These are phyloP conservation scores for Strigamia crassipes DNA, from an alignment of 2,888 invertebrate genomes.

Conservation along the genomic window DNA sequence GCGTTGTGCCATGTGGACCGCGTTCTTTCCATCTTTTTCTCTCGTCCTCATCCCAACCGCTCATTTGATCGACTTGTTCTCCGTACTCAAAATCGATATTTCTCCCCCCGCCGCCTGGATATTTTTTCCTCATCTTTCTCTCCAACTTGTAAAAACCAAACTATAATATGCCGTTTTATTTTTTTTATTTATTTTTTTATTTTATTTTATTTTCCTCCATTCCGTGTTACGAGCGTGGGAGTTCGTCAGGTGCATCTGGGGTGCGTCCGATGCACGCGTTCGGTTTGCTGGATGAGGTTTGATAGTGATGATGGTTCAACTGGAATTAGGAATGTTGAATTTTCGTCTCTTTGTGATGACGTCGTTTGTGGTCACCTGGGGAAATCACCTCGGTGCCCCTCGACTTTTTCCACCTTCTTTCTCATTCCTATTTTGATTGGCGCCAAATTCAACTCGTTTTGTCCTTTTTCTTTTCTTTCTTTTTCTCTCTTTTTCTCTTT, in stretches of 20 bases:
- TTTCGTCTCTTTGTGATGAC: conserved; percentile 39
- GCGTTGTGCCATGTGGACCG: conserved; percentile 23
- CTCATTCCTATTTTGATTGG: conserved; percentile 17
- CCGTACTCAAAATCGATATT: conserved; percentile 29
- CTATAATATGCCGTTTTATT: not conserved
- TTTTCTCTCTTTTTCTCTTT: too few relatives aligned
- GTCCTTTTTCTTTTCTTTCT: not conserved
- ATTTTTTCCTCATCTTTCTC: conserved; percentile 26
- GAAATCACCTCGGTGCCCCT: conserved; percentile 27
- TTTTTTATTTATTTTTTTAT: not conserved
- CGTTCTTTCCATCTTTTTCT: not conserved
- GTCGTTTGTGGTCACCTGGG: conserved; percentile 42
- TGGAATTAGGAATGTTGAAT: conserved; percentile 38
- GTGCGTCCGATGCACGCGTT: conserved; percentile 26
- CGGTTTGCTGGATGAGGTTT: not conserved
- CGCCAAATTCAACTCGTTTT: conserved; percentile 41
- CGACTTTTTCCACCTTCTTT: not conserved
- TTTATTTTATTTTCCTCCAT: not conserved
- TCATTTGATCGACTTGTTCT: conserved; percentile 42
- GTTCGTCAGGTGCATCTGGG: conserved; percentile 28
- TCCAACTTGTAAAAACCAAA: not conserved
- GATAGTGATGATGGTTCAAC: not conserved
- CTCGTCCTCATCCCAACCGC: conserved; percentile 3
- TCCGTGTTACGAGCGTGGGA: conserved; percentile 32
- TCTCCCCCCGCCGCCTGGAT: conserved; percentile 4